phyloP scores from a whole-genome alignment of 1,140 invertebrate species.

The Wiebesia pumilae region DNA sequence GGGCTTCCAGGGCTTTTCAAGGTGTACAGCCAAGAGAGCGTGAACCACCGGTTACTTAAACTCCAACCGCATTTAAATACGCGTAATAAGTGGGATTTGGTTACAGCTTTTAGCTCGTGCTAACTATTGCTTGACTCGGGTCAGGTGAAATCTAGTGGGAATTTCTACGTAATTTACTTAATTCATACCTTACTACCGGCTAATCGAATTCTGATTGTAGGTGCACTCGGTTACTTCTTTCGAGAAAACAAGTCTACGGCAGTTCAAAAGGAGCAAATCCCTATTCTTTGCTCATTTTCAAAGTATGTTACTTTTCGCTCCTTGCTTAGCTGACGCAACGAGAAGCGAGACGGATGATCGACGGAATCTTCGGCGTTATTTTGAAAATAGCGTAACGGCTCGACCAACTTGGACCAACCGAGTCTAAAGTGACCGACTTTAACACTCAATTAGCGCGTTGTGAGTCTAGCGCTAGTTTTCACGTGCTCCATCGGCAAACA shows the following conservation, averaged over 20 bases:
- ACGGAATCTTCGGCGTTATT: neutral
- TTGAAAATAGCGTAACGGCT: neutral
- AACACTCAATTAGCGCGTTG: neutral
- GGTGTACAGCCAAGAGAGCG: neutral
- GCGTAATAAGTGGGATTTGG: conserved; percentile 22
- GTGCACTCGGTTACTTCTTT: conserved; percentile 18
- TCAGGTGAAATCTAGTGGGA: neutral
- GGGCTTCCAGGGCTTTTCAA: neutral
- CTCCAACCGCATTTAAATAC: conserved; percentile 7
- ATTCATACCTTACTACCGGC: neutral
- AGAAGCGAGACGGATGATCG: neutral
- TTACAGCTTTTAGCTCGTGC: conserved; percentile 15
- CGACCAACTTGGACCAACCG: neutral
- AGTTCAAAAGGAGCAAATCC: conserved; percentile 6
- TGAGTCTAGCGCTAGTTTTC: neutral
- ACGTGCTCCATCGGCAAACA: neutral
- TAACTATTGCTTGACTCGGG: neutral
- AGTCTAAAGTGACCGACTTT: neutral
- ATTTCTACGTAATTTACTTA: conserved; percentile 19
- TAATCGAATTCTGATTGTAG: conserved; percentile 23
- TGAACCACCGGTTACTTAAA: neutral
- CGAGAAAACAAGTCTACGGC: neutral
- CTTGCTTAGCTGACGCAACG: neutral
- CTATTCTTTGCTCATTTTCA: neutral
- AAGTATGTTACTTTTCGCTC: neutral